Evolutionary conservation across 2,797 vertebrate species (phyloP).

Genomic region (Sylvilagus floridanus): DNA sequence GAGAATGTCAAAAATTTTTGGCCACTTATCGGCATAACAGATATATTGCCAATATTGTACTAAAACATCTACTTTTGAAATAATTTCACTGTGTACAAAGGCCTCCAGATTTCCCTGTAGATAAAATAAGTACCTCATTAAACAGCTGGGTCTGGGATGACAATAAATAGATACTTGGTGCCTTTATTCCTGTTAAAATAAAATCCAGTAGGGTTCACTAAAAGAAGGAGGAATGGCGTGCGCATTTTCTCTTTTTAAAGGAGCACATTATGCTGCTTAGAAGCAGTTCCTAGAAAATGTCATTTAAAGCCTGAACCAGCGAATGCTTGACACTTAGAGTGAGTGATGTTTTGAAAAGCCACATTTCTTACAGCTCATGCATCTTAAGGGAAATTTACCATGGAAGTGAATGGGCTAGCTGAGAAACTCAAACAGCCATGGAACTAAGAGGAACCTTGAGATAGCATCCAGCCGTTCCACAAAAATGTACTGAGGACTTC

Average conservation of each 20-base stretch:
- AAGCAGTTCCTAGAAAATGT: slow-evolving; percentile 61
- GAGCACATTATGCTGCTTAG: slow-evolving; percentile 12
- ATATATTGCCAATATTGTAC: not conserved
- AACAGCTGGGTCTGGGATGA: slow-evolving; percentile 48
- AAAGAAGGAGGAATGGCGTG: not conserved
- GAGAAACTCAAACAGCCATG: not conserved
- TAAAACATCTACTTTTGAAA: slow-evolving; percentile 46
- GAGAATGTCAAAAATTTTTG: not conserved
- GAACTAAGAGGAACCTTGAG: not conserved
- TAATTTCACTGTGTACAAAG: slow-evolving; percentile 28
- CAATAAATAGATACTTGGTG: slow-evolving; percentile 38
- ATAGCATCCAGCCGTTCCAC: not conserved
- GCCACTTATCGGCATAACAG: slow-evolving; percentile 34
- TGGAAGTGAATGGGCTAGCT: slow-evolving; percentile 4
- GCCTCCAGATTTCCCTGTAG: slow-evolving; percentile 54
- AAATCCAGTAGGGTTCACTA: slow-evolving; percentile 51
- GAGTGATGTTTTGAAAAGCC: slow-evolving; percentile 73
- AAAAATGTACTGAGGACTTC: not conserved
- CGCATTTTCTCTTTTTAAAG: slow-evolving; percentile 39
- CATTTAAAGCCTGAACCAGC: slow-evolving; percentile 46
- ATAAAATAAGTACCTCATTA: slow-evolving; percentile 47
- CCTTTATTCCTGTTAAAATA: slow-evolving; percentile 27
- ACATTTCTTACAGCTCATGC: not conserved
- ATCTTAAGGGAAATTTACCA: slow-evolving; percentile 58
- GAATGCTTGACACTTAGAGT: slow-evolving; percentile 42